Base-by-base conservation (phyloP, 2,888 invertebrate genomes). In the Doris montereyensis region DNA sequence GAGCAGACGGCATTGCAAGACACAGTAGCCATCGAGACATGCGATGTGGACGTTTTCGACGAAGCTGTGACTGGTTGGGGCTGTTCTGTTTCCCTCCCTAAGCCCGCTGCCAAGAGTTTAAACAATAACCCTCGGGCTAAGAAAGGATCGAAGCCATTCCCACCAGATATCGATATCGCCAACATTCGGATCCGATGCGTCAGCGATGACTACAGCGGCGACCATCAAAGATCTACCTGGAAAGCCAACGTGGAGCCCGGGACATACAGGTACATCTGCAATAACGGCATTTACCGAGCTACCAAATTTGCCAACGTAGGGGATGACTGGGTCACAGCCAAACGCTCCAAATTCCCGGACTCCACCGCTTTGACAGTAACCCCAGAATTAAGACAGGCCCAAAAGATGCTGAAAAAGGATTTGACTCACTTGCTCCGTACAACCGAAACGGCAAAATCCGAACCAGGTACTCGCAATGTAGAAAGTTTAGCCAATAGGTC, bases 201-300 rank as follows among this genome's bases (percentile, higher is more conserved):
- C n/a, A 83, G 81, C 77, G 86, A 86, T 58, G 87, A 86, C 57
- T 84, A 80, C 76, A 82, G 82, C 34, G 80, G 74, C 17, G 82
- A 81, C 30, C 82, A 83, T 17, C 28, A 30, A 4, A 74, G 28
- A 13, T 84, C 86, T 10, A 78, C 83, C 2, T 88, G 88, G 88
- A 87, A 87, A 80, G 85, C 86, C 13, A 85, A 86, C 72, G 87
- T 88, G 0, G 89, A 89, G 79, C 87, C 87, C n/a, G 85, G 84
- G 10, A 88, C 89, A 0, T 88, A 86, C 77, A 82, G 88, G 28
- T 89, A 89, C 77, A 84, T 89, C 21, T 83, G 84, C 21, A 86
- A 88, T 76, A 88, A 88, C 77, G 88, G 88, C 2, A 85, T 85
- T 70, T 88, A 88, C 74, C 81, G 88, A 71, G 84, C 84, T 4